A percentile compares a stretch with the other conserved stretches of the same genome.
phyloP scores from a whole-genome alignment of 2,797 vertebrate species.

The Clarias laeviceps region DNA sequence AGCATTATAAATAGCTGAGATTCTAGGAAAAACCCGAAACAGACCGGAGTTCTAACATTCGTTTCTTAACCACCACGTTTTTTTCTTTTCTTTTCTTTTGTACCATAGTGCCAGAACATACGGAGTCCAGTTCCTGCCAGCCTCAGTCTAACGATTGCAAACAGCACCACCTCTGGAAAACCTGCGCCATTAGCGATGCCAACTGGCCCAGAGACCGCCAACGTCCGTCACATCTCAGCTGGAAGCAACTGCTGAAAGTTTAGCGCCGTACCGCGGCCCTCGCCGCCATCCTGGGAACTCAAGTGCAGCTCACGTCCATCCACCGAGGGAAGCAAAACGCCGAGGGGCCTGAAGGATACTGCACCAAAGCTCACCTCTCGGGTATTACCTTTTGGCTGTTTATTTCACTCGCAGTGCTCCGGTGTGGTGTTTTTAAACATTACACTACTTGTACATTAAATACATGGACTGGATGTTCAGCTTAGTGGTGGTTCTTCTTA shows the following conservation, averaged over 20 bases:
- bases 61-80: background rate
- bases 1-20: background rate
- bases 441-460: background rate
- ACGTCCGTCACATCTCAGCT: conserved; percentile 85
- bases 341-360: conserved; percentile 79
- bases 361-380: conserved; percentile 79
- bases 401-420: background rate
- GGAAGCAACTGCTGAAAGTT: conserved; percentile 85
- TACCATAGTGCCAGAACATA: conserved; percentile 87
- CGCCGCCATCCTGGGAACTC: conserved; percentile 84
- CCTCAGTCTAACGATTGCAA: conserved; percentile 78
- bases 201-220: conserved; percentile 88
- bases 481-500: background rate
- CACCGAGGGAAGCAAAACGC: conserved; percentile 79
- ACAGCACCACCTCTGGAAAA: conserved; percentile 68
- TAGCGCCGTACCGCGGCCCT: conserved; percentile 79
- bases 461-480: too few species aligned
- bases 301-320: conserved; percentile 76
- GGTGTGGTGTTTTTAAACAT: too few species aligned
- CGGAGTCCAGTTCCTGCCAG: conserved; percentile 84
- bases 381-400: conserved; percentile 68
- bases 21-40: background rate
- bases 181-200: conserved; percentile 92
- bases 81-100: conserved; percentile 6
- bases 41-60: background rate